phyloP scores from a whole-genome alignment of 2,113 vertebrate species.

The Lophochroa leadbeateri region DNA sequence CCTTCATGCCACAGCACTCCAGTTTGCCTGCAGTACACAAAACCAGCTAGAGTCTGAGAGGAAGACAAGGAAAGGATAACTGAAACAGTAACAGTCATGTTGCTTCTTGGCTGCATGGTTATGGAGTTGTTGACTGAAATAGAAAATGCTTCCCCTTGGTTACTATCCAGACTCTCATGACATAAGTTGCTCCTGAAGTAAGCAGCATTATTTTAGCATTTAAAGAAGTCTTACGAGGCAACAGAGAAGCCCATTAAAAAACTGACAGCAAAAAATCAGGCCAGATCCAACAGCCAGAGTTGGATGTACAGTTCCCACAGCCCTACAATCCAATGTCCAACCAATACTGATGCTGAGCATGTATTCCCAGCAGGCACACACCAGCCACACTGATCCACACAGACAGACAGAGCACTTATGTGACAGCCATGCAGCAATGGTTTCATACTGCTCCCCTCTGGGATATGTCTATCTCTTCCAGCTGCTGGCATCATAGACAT shows the following conservation, averaged over 20 bases:
- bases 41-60: neutral
- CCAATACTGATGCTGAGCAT: fast-evolving
- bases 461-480: neutral
- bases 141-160: neutral
- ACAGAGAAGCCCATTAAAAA: neutral
- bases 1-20: neutral
- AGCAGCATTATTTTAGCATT: neutral
- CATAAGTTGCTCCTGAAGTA: neutral
- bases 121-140: neutral
- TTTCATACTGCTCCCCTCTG: neutral
- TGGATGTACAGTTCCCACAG: neutral
- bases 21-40: neutral
- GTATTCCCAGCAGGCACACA: neutral
- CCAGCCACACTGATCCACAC: neutral
- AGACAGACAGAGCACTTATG: neutral
- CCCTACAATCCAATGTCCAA: neutral
- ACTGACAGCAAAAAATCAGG: neutral
- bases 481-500: neutral
- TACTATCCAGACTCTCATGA: neutral
- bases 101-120: neutral
- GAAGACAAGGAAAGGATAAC: neutral
- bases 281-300: neutral
- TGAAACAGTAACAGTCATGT: neutral
- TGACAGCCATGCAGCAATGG: fast-evolving
- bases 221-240: neutral